phyloP scores from a whole-genome alignment of 2,888 invertebrate genomes.

The Metacarcinus magister region DNA sequence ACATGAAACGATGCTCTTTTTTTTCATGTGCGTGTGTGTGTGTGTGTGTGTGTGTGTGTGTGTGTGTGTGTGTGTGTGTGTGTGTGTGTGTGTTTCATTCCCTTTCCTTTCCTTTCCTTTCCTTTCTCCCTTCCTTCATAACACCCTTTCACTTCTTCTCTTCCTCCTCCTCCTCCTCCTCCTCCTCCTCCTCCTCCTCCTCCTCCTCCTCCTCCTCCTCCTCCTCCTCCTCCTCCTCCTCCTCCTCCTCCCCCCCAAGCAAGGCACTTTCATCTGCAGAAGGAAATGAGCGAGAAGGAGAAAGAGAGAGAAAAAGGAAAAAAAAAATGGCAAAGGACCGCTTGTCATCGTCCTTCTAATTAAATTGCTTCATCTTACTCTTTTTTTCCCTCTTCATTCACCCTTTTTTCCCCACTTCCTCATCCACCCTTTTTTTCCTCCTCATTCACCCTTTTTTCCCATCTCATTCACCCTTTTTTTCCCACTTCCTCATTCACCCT shows the following conservation, averaged over 20 bases:
- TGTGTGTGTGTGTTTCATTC: background rate
- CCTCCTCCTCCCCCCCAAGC: background rate
- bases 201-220: too few species aligned
- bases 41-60: too few species aligned
- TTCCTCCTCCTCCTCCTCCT: background rate
- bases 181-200: background rate
- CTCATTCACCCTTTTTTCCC: too few species aligned
- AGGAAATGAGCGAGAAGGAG: constrained; percentile 41
- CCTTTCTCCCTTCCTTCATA: background rate
- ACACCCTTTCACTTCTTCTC: background rate
- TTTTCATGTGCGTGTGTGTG: background rate
- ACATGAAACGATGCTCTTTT: background rate
- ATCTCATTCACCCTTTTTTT: too few species aligned
- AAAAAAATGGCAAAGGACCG: background rate
- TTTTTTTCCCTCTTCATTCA: too few species aligned
- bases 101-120: background rate
- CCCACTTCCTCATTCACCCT: too few species aligned
- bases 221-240: background rate
- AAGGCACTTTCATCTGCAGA: constrained; percentile 9
- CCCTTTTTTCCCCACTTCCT: too few species aligned
- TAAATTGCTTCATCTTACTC: background rate
- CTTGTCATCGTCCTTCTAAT: constrained; percentile 6
- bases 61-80: too few species aligned
- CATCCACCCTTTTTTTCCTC: too few species aligned
- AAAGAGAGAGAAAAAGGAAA: background rate